phyloP scores from a whole-genome alignment of 2,888 invertebrate genomes.

The Drosophila mercatorum region DNA sequence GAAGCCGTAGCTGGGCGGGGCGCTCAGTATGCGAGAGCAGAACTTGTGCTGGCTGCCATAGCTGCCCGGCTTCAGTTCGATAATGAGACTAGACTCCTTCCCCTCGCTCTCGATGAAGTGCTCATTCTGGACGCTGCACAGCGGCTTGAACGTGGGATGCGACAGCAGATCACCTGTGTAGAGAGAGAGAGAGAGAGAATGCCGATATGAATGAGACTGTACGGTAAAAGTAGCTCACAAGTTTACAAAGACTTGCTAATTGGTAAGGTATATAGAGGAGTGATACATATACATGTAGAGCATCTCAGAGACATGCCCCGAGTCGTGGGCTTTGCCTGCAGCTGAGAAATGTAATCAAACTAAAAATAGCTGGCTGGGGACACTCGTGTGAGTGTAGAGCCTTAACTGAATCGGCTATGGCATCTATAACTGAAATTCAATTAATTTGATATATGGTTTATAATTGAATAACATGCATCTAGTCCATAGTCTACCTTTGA shows the following conservation, averaged over 20 bases:
- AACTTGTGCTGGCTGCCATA: slow-evolving; percentile 66
- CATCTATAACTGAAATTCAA: slow-evolving; percentile 42
- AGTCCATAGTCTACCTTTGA: slow-evolving; percentile 27
- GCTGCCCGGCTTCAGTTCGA: slow-evolving; percentile 81
- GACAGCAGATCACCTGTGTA: slow-evolving; percentile 78
- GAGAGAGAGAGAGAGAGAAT: slow-evolving; percentile 2
- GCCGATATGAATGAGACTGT: neutral
- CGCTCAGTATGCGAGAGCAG: slow-evolving; percentile 82
- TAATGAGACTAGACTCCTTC: slow-evolving; percentile 84
- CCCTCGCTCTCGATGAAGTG: slow-evolving; percentile 83
- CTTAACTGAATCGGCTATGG: neutral
- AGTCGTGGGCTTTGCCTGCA: neutral
- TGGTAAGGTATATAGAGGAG: slow-evolving; percentile 24
- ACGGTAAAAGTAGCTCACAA: slow-evolving; percentile 20
- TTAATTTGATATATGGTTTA: slow-evolving; percentile 51
- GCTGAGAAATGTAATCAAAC: slow-evolving; percentile 21
- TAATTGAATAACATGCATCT: slow-evolving; percentile 54
- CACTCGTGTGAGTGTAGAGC: neutral
- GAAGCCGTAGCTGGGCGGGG: slow-evolving; percentile 83
- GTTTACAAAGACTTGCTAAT: slow-evolving; percentile 56
- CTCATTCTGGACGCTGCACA: slow-evolving; percentile 82
- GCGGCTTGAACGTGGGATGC: slow-evolving; percentile 82
- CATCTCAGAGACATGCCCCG: neutral
- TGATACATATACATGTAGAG: neutral
- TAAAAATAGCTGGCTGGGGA: slow-evolving; percentile 36